Evolutionary conservation across 2,113 vertebrate genomes (phyloP).

Genomic region (Pogonocichla stellata): DNA sequence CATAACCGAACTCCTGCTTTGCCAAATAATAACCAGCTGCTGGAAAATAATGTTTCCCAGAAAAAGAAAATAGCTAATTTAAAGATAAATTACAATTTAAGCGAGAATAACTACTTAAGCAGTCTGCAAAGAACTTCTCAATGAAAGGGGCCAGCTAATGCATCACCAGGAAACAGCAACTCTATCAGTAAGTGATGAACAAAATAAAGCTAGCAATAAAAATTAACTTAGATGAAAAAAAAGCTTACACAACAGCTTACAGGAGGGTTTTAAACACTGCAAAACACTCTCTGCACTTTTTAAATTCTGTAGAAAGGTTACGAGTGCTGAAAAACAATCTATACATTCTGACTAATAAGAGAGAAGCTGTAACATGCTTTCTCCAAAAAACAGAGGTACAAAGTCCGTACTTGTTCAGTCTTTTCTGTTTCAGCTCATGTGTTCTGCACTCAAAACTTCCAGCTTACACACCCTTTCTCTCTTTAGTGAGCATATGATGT

Average conservation of each 20-base stretch:
- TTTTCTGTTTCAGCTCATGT: neutral
- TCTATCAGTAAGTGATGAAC: neutral
- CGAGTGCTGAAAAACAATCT: neutral
- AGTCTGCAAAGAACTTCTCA: neutral
- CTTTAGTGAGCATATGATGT: rapidly evolving
- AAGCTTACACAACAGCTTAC: neutral
- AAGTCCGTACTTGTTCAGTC: neutral
- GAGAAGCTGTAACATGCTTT: neutral
- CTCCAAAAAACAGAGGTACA: neutral
- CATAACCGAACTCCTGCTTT: constrained; percentile 7
- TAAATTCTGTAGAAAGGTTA: neutral
- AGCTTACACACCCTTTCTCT: neutral
- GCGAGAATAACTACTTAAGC: neutral
- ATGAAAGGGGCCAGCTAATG: neutral
- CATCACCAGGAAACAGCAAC: neutral
- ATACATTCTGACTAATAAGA: neutral
- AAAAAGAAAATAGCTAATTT: neutral
- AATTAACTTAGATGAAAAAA: neutral
- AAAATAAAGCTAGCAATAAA: neutral
- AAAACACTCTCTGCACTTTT: neutral
- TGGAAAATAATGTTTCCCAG: neutral
- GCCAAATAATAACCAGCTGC: neutral
- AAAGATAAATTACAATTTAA: neutral
- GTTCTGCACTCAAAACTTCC: neutral
- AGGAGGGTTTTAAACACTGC: neutral